Evolutionary conservation across 2,888 invertebrate species (phyloP), one percentile per base, ranked within the genome.

Genomic region (Machimus atricapillus): DNA sequence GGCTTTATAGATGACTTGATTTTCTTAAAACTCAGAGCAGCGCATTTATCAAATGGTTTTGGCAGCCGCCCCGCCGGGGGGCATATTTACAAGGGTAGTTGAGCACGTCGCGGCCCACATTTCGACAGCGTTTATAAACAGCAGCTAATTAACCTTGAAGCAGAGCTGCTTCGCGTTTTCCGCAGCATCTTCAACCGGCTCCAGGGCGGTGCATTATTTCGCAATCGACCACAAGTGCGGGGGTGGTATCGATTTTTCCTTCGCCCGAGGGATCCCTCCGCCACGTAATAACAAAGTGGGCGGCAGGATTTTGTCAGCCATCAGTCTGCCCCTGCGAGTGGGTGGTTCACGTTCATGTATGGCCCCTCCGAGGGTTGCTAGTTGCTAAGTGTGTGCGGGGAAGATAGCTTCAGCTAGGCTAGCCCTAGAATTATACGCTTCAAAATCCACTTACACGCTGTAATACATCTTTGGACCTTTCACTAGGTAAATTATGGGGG

Each of bases 401-500:
- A 9, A 52, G 19, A 43, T 43, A 19, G n/a, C 77, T 27, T n/a
- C 16, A 1, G 37, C 27, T 16, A 1, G 76, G n/a, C 31, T 76
- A 37, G 40, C 43, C 19, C 14, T 19, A 78, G 52, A 27, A 52
- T 52, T 46, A 79, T 79, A 79, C 27, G 79, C 66, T 82, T 82
- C 66, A 82, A 66, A 82, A 56, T 82, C 56, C 66, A 82, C 82
- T 66, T 58, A 82, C 66, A 58, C 8, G 82, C 82, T 82, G 82
- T 82, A 82, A 37, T 82, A 82, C 82, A 58, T 82, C 82, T 66
- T 31, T 58, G 34, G 37, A 56, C 66, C 82, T 82, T 66, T 82
- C 58, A 12, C 34, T 58, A 82, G 58, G 82, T 82, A 82, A 82
- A 82, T 82, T 82, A 82, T 66, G 58, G 58, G 37, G 76, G 52